Conservation (phyloP, 2,888 invertebrate species). For the Drosophila parthenogenetica region DNA sequence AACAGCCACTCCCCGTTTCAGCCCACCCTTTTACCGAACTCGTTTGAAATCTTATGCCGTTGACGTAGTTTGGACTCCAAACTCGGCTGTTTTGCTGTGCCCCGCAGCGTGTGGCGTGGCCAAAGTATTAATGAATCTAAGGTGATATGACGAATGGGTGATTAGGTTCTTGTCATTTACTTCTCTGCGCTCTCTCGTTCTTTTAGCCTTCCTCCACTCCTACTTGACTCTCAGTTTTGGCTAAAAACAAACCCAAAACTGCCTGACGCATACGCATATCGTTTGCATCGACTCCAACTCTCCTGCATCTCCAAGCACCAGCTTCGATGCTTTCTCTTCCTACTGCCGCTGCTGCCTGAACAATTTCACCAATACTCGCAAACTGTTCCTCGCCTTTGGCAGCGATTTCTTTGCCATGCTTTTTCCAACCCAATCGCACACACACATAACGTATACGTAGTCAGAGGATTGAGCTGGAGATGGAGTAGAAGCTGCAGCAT, state of each 20-base stretch:
- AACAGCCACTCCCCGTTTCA: not conserved
- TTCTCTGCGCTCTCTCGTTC: not conserved
- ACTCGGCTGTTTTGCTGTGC: not conserved
- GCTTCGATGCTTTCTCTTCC: not conserved
- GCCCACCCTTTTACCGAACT: not conserved
- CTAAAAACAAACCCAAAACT: slow-evolving; percentile 27
- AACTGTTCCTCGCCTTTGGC: slow-evolving; percentile 62
- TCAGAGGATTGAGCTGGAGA: slow-evolving; percentile 16
- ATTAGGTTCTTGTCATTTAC: slow-evolving; percentile 72
- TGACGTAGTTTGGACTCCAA: not conserved
- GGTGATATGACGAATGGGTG: slow-evolving; percentile 81
- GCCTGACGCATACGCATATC: slow-evolving; percentile 13
- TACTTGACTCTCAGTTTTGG: slow-evolving; percentile 44
- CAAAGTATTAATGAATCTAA: slow-evolving; percentile 71
- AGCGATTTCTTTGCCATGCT: slow-evolving; percentile 75
- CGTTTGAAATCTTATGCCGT: slow-evolving; percentile 30
- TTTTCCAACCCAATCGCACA: slow-evolving; percentile 51
- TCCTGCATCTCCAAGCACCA: not conserved
- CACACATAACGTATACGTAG: slow-evolving; percentile 15
- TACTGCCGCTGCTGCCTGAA: slow-evolving; percentile 24
- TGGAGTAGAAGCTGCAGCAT: not conserved
- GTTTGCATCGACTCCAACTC: slow-evolving; percentile 2
- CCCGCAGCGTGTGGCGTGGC: slow-evolving; percentile 35
- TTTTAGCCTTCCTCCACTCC: not conserved
- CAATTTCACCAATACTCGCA: slow-evolving; percentile 58